Percentiles rank a stretch among this genome's conserved stretches.
Conservation (phyloP, 2,113 vertebrate species). For the Rhagologus leucostigma region DNA sequence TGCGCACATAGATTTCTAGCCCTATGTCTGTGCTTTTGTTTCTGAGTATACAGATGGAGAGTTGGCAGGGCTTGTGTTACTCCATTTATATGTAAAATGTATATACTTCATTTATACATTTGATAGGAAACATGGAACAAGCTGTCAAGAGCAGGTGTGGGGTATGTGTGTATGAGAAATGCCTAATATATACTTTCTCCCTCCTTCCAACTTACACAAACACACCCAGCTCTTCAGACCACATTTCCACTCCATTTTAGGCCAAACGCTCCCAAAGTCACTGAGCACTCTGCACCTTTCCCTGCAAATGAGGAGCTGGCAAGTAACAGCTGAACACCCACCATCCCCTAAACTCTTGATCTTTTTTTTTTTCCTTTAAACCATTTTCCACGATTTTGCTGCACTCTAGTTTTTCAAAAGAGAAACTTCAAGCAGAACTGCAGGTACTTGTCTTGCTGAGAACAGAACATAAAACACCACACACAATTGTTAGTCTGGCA, state of each 20-base stretch:
- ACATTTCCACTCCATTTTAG: slow-evolving; percentile 45
- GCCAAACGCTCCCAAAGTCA: not conserved
- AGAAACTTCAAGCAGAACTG: not conserved
- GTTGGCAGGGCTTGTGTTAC: slow-evolving; percentile 1
- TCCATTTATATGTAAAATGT: slow-evolving; percentile 16
- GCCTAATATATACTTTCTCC: not conserved
- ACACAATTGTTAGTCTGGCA: slow-evolving; percentile 1
- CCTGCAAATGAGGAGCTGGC: not conserved
- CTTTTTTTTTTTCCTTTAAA: not conserved
- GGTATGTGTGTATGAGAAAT: slow-evolving; percentile 6
- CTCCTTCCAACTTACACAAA: slow-evolving; percentile 39
- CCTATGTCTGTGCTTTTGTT: not conserved
- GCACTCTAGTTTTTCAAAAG: not conserved
- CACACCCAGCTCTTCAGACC: slow-evolving; percentile 5
- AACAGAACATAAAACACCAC: not conserved
- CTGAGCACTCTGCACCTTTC: not conserved
- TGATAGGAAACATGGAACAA: slow-evolving; percentile 38
- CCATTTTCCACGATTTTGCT: not conserved
- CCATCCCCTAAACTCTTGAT: not conserved
- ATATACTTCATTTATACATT: slow-evolving; percentile 49
- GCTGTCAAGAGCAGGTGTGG: slow-evolving; percentile 60
- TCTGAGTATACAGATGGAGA: not conserved
- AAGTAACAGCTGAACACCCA: not conserved
- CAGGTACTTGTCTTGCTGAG: not conserved
- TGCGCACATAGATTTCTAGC: not conserved